Conservation (phyloP, 2,113 vertebrate species). For the Athene noctua region DNA sequence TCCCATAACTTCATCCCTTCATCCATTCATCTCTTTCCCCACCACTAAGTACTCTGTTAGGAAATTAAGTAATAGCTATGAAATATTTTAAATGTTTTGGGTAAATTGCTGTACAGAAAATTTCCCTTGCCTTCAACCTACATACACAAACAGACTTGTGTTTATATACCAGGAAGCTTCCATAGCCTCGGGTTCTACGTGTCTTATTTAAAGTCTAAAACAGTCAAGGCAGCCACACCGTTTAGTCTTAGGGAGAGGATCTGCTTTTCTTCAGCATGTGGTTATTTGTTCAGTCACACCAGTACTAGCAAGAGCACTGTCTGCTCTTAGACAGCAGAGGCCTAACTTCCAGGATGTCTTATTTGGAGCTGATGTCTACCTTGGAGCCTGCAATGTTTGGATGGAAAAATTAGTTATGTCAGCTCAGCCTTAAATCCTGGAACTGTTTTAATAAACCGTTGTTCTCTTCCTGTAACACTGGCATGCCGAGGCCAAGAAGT, state of each 20-base stretch:
- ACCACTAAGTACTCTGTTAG: neutral
- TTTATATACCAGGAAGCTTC: neutral
- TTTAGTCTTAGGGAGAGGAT: neutral
- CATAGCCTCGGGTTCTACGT: neutral
- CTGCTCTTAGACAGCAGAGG: neutral
- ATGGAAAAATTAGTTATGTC: conserved; percentile 23
- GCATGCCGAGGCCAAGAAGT: neutral
- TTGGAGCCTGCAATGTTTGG: neutral
- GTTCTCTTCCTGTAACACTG: conserved; percentile 37
- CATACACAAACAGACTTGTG: neutral
- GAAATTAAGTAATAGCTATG: neutral
- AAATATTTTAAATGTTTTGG: neutral
- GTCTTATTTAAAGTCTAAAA: neutral
- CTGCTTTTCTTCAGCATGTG: neutral
- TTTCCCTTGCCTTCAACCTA: neutral
- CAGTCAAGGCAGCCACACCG: neutral
- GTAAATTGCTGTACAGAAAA: neutral
- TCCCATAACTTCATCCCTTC: neutral
- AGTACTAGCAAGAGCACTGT: neutral
- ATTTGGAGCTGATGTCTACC: neutral
- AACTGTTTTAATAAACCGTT: conserved; percentile 6
- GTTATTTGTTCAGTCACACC: neutral
- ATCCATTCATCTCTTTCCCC: neutral
- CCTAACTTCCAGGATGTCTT: neutral
- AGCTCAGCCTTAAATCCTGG: conserved; percentile 37